A percentile compares a stretch with the other conserved stretches of the same genome.
phyloP scores from a whole-genome alignment of 2,888 invertebrate species.

The Mermis nigrescens region DNA sequence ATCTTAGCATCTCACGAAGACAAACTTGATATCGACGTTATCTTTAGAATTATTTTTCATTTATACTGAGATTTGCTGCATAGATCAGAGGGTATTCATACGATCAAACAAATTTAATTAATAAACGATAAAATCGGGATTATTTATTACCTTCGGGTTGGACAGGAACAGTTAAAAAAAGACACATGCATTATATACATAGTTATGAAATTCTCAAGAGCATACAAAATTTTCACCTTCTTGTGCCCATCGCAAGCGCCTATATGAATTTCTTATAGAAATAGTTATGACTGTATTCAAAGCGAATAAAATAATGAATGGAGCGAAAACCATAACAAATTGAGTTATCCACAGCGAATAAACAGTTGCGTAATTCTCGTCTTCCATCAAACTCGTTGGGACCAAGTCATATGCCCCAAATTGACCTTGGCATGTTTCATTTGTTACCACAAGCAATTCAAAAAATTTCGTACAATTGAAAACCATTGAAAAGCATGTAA shows the following conservation, averaged over 20 bases:
- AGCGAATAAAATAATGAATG: slow-evolving; percentile 64
- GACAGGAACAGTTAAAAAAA: too few relatives aligned
- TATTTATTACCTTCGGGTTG: too few relatives aligned
- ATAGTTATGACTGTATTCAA: slow-evolving; percentile 80
- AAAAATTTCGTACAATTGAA: slow-evolving; percentile 4
- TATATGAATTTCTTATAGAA: slow-evolving; percentile 64
- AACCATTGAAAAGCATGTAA: not conserved
- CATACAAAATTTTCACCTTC: not conserved
- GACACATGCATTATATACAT: too few relatives aligned
- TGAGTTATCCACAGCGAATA: slow-evolving; percentile 89
- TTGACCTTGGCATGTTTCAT: not conserved
- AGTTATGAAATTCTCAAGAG: too few relatives aligned
- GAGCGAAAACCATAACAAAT: slow-evolving; percentile 76
- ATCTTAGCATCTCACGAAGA: too few relatives aligned
- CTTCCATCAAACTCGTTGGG: slow-evolving; percentile 22
- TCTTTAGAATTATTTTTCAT: too few relatives aligned
- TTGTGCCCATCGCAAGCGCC: slow-evolving; percentile 43
- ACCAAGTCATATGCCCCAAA: not conserved
- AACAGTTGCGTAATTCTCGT: slow-evolving; percentile 42
- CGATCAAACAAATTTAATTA: too few relatives aligned
- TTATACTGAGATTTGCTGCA: too few relatives aligned
- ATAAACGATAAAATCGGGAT: too few relatives aligned
- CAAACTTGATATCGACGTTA: too few relatives aligned
- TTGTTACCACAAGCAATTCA: not conserved
- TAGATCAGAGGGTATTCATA: too few relatives aligned